Evolutionary conservation across 1,140 invertebrate genomes (phyloP).

Genomic region (Bombus soroeensis): DNA sequence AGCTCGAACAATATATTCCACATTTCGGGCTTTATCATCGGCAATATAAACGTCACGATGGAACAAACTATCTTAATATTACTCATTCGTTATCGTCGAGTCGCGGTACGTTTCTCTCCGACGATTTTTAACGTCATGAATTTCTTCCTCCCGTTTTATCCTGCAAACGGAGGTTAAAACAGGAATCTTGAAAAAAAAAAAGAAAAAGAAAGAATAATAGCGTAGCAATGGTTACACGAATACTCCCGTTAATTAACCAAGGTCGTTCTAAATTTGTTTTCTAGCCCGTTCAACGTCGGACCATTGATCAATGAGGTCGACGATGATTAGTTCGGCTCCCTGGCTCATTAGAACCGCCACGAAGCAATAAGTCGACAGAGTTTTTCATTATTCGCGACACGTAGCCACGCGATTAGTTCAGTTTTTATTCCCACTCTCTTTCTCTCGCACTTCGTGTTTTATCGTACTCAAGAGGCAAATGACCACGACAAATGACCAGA

Average conservation of each 20-base stretch:
- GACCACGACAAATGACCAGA: neutral
- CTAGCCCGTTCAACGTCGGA: neutral
- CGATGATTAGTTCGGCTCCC: constrained; percentile 74
- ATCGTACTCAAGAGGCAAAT: neutral
- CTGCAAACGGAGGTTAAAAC: neutral
- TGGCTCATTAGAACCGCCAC: constrained; percentile 71
- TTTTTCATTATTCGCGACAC: constrained; percentile 78
- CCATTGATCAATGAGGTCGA: constrained; percentile 69
- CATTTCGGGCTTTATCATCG: constrained; percentile 24
- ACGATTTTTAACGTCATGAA: constrained; percentile 19
- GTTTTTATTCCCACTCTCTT: constrained; percentile 50
- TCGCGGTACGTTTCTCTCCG: neutral
- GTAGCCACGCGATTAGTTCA: constrained; percentile 52
- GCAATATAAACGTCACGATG: constrained; percentile 38
- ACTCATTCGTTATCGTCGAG: constrained; percentile 46
- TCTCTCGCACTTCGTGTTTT: neutral
- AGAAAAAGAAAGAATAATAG: too few species aligned
- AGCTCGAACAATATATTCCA: constrained; percentile 9
- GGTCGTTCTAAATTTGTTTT: constrained; percentile 34
- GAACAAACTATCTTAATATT: constrained; percentile 42
- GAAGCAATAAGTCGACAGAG: constrained; percentile 68
- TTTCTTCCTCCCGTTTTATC: neutral
- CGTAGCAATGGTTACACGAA: neutral
- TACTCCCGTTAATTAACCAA: constrained; percentile 14
- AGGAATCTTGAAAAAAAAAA: neutral